Evolutionary conservation across 2,113 vertebrate genomes (phyloP), one percentile per base, ranked within the genome.

Genomic region (Phasianus colchicus): DNA sequence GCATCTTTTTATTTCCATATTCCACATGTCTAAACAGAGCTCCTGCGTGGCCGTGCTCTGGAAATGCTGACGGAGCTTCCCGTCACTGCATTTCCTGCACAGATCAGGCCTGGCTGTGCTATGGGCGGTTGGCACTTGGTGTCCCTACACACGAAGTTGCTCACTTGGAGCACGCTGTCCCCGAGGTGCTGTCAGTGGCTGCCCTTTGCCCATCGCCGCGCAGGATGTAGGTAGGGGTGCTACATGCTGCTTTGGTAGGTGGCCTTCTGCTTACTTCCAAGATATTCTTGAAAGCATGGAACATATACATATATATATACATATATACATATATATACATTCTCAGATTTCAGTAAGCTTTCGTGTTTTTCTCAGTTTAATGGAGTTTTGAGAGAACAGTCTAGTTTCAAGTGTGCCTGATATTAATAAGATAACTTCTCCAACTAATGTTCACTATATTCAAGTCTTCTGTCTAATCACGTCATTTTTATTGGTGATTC

Each of bases 71-170:
- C 2, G 1, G 6, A 13, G 32, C 9, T 43, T 21, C 48, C 72
- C 45, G 50, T 42, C 57, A 13, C 47, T 84, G 19, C 52, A 4
- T 15, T 40, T 78, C 36, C n/a, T 29, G 2, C 18, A 10, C 30
- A 34, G 66, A 13, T 48, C 72, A 57, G 60, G 29, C 21, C 60
- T 13, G 0, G 25, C 0, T 16, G 43, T 3, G 1, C 13, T 8
- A 1, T 13, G 7, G 22, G 38, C 25, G 52, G 6, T 43, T 84
- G 70, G 48, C 13, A 0, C 14, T 17, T 40, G 79, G 15, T n/a
- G 54, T 57, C 20, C 10, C 9, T 40, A 0, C 34, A 21, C 0
- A 0, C 73, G 13, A 27, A 27, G 36, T 13, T n/a, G 3, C 40
- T 40, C 1, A 0, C 52, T 65, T 61, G 67, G 2, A 76, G 9